These are phyloP conservation scores for Heliconius hortense DNA, from an alignment of 2,888 invertebrate species.

Conservation along the genomic window DNA sequence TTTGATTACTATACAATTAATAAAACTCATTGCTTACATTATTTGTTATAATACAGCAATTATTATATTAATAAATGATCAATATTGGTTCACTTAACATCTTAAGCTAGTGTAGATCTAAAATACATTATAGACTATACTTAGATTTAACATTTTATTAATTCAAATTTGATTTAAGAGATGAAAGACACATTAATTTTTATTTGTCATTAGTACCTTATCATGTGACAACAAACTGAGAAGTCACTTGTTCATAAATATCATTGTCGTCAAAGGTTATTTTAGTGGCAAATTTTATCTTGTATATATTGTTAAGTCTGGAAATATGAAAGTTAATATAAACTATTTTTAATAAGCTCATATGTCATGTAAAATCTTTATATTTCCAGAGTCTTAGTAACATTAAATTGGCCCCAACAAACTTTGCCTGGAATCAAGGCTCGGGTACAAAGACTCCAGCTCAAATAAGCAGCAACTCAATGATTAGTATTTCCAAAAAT, in stretches of 20 bases:
- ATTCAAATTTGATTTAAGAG: too few species aligned
- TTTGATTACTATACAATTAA: too few species aligned
- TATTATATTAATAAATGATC: too few species aligned
- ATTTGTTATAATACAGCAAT: too few species aligned
- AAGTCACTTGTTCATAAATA: too few species aligned
- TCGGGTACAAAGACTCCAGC: conserved; percentile 68
- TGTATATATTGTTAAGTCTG: background rate
- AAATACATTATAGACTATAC: too few species aligned
- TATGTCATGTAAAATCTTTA: background rate
- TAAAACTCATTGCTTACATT: too few species aligned
- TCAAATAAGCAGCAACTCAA: conserved; percentile 59
- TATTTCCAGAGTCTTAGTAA: conserved; percentile 61
- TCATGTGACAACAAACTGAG: background rate
- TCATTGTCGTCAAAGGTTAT: background rate
- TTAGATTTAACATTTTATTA: too few species aligned
- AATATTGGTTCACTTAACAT: too few species aligned
- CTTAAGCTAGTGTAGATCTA: too few species aligned
- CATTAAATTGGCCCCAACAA: conserved; percentile 69
- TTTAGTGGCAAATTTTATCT: background rate
- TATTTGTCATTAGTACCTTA: background rate
- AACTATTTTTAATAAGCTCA: background rate
- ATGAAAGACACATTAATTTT: background rate
- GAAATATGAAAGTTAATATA: too few species aligned
- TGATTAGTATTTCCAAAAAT: conserved; percentile 66
- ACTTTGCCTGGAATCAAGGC: conserved; percentile 69